phyloP scores from a whole-genome alignment of 1,140 invertebrate genomes.

The Diuraphis noxia region DNA sequence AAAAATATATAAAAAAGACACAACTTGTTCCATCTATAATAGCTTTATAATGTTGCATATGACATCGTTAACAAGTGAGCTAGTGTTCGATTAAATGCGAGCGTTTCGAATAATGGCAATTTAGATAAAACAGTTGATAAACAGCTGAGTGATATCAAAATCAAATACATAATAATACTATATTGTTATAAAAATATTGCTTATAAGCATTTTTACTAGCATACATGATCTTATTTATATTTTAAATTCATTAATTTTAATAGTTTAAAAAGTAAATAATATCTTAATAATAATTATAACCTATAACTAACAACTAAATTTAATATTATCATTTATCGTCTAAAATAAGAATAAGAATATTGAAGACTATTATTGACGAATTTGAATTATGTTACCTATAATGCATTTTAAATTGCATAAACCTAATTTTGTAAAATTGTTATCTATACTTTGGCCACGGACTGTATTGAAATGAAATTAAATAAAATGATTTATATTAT shows the following conservation, averaged over 20 bases:
- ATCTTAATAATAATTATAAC: not conserved
- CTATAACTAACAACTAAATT: not conserved
- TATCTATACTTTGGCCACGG: too few relatives aligned
- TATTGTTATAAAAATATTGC: not conserved
- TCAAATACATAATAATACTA: not conserved
- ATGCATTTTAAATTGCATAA: too few relatives aligned
- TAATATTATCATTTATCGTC: not conserved
- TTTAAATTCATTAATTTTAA: not conserved
- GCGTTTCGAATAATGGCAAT: not conserved
- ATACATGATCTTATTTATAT: not conserved
- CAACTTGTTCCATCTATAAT: not conserved
- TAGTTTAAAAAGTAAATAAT: not conserved
- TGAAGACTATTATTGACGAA: too few relatives aligned
- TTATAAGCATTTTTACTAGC: not conserved
- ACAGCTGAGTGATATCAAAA: not conserved
- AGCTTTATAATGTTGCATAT: not conserved
- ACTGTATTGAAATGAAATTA: too few relatives aligned
- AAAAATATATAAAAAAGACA: not conserved
- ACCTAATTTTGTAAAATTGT: too few relatives aligned
- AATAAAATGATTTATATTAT: not conserved
- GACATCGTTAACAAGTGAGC: not conserved
- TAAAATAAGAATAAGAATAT: not conserved
- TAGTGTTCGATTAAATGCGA: not conserved
- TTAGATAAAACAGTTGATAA: slow-evolving; percentile 24
- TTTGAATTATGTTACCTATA: too few relatives aligned